Percentiles rank a stretch among this genome's conserved stretches.
Evolutionary conservation across 2,113 vertebrate species (phyloP).

Genomic region (Ascaphus truei): DNA sequence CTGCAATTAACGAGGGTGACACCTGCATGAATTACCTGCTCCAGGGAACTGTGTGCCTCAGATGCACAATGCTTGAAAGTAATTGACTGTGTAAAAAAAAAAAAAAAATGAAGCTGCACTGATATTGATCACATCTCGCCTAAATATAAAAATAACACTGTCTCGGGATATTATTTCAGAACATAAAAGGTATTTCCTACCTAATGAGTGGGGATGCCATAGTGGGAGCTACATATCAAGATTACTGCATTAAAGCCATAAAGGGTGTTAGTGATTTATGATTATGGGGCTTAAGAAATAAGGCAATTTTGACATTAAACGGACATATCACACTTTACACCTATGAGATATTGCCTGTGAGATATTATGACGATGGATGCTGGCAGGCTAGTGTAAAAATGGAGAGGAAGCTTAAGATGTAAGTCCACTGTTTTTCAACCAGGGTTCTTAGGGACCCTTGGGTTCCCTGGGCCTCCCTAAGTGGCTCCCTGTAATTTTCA

Average conservation of each 20-base stretch:
- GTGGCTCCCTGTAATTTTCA: too few relatives aligned
- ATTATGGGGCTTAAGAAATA: too few relatives aligned
- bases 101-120: not conserved
- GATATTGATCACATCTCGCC: not conserved
- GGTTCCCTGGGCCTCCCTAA: too few relatives aligned
- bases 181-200: not conserved
- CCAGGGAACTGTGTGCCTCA: not conserved
- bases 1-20: constrained; percentile 10
- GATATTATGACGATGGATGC: too few relatives aligned
- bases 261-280: not conserved
- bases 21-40: not conserved
- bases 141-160: not conserved
- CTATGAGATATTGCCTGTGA: not conserved
- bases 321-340: not conserved
- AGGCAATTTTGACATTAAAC: not conserved
- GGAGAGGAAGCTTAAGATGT: too few relatives aligned
- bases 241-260: not conserved
- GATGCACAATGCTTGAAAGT: constrained; percentile 2
- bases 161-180: not conserved
- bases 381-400: too few relatives aligned
- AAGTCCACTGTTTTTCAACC: too few relatives aligned
- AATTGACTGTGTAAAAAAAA: not conserved
- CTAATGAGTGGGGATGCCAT: not conserved
- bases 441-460: too few relatives aligned
- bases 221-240: not conserved